Evolutionary conservation across 2,113 vertebrate genomes (phyloP).

Genomic region (Typhlomys cinereus): DNA sequence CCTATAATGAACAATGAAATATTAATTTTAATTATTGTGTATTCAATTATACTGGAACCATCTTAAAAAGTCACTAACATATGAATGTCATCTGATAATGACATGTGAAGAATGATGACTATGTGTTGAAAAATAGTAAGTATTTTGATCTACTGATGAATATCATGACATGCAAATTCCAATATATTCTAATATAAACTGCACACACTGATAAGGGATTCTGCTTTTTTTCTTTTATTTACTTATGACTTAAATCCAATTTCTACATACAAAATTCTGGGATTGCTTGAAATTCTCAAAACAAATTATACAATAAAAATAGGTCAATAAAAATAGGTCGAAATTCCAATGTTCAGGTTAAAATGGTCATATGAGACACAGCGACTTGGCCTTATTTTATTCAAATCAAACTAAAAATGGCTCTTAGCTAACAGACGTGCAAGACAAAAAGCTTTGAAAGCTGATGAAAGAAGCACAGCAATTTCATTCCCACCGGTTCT

Average conservation of each 20-base stretch:
- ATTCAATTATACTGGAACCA: not conserved
- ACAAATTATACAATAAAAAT: constrained; percentile 46
- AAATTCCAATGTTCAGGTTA: constrained; percentile 35
- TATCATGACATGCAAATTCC: not conserved
- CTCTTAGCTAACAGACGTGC: not conserved
- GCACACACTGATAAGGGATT: not conserved
- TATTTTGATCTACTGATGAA: no score
- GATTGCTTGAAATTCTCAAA: constrained; percentile 47
- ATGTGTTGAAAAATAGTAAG: not conserved
- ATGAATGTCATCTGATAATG: not conserved
- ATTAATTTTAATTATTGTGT: not conserved
- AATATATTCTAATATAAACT: not conserved
- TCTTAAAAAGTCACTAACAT: not conserved
- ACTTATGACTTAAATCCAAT: not conserved
- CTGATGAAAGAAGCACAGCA: not conserved
- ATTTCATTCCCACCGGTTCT: not conserved
- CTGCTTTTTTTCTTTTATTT: constrained; percentile 8
- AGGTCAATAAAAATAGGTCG: constrained; percentile 11
- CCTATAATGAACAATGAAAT: not conserved
- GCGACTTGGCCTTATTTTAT: not conserved
- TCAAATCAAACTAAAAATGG: constrained; percentile 33
- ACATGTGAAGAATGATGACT: constrained; percentile 2
- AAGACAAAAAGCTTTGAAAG: not conserved
- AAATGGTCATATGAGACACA: not conserved
- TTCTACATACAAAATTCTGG: constrained; percentile 9